Evolutionary conservation across 2,888 invertebrate genomes (phyloP).

Genomic region (Siphlonurus alternatus): DNA sequence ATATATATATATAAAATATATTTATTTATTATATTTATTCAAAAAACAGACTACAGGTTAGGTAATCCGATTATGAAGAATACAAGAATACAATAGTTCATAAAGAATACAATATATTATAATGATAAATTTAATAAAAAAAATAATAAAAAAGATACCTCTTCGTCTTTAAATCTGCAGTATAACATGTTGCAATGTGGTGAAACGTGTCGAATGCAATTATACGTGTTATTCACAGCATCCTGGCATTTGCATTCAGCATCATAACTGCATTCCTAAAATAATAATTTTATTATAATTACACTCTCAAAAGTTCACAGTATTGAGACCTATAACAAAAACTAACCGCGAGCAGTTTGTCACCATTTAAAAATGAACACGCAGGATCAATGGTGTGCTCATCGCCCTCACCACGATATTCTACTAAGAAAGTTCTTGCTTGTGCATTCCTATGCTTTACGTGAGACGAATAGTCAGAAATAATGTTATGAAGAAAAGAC

Average conservation of each 20-base stretch:
- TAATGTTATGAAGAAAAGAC: constrained; percentile 29
- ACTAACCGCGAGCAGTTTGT: not conserved
- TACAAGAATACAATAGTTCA: too few species aligned
- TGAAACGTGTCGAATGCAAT: constrained; percentile 52
- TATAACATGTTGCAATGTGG: constrained; percentile 35
- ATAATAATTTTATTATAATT: constrained; percentile 16
- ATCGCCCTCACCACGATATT: constrained; percentile 66
- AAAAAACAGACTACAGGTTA: too few species aligned
- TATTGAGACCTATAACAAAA: constrained; percentile 7
- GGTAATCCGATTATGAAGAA: too few species aligned
- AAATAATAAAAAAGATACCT: constrained; percentile 25
- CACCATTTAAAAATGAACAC: not conserved
- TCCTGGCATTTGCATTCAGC: constrained; percentile 77
- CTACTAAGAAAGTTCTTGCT: constrained; percentile 46
- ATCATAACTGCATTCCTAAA: constrained; percentile 44
- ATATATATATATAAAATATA: too few species aligned
- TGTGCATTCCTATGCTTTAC: not conserved
- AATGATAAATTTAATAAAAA: too few species aligned
- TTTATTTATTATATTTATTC: too few species aligned
- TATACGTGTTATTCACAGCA: constrained; percentile 63
- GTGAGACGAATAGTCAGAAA: not conserved
- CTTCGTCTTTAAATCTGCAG: constrained; percentile 29
- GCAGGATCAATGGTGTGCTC: constrained; percentile 12
- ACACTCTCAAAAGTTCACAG: constrained; percentile 12
- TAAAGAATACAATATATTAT: too few species aligned